Evolutionary conservation across 2,888 invertebrate species (phyloP).

Genomic region (Biston stratarius): DNA sequence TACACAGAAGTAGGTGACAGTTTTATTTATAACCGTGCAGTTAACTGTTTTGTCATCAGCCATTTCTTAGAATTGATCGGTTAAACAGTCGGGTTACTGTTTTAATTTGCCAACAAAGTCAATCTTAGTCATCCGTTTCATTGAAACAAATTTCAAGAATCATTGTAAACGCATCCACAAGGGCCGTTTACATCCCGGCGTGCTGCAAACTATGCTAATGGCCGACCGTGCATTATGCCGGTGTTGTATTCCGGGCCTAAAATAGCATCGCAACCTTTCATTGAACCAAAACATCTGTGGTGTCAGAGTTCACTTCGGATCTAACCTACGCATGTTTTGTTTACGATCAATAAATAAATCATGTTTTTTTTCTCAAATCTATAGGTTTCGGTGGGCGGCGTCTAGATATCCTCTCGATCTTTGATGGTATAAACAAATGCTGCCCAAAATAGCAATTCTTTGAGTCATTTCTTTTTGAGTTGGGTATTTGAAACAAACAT

Average conservation of each 20-base stretch:
- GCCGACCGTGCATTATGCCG: slow-evolving; percentile 37
- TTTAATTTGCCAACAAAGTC: slow-evolving; percentile 2
- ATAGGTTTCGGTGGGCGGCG: slow-evolving; percentile 1
- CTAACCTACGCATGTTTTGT: slow-evolving; percentile 16
- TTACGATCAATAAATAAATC: slow-evolving; percentile 16
- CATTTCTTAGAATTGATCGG: background rate
- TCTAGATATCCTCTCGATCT: background rate
- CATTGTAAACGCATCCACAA: slow-evolving; percentile 14
- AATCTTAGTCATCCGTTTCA: slow-evolving; percentile 7
- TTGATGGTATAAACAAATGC: background rate
- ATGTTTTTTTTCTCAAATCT: slow-evolving; percentile 3
- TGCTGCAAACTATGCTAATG: slow-evolving; percentile 31
- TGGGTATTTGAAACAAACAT: background rate
- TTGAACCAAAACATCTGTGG: slow-evolving; percentile 29
- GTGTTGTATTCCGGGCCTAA: slow-evolving; percentile 39
- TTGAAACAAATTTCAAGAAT: slow-evolving; percentile 11
- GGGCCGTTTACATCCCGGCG: slow-evolving; percentile 31
- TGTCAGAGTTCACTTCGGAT: slow-evolving; percentile 25
- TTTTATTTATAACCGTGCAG: slow-evolving; percentile 1
- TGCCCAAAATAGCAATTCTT: background rate
- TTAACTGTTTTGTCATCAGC: background rate
- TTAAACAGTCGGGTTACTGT: background rate
- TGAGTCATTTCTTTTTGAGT: background rate
- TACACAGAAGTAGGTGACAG: slow-evolving; percentile 1
- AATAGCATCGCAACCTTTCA: slow-evolving; percentile 37